A percentile compares a stretch with the other conserved stretches of the same genome.
Conservation (phyloP, 2,113 vertebrate genomes). For the Myrmecophaga tridactyla region DNA sequence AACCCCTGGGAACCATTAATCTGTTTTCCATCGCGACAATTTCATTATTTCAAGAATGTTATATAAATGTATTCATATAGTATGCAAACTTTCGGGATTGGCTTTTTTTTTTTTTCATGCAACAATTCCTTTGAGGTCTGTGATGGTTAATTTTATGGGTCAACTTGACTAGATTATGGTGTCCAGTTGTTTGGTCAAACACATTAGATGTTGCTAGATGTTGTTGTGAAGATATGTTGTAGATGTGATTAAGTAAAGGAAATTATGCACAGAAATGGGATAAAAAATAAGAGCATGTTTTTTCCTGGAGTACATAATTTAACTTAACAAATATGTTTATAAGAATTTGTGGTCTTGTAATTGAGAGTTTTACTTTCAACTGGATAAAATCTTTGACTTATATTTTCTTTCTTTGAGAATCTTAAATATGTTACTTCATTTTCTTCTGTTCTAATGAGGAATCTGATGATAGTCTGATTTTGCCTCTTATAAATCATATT, state of each 20-base stretch:
- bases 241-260: no score
- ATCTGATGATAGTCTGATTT: background rate
- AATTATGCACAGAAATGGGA: no score
- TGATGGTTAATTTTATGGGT: no score
- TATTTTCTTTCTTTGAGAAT: background rate
- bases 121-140: no score
- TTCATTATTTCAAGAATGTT: background rate
- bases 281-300: no score
- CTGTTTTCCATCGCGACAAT: background rate
- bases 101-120: no score
- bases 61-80: background rate
- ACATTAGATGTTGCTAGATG: no score
- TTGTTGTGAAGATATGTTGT: no score
- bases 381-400: background rate
- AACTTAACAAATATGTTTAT: background rate
- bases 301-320: no score
- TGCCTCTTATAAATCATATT: background rate
- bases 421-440: slow-evolving; percentile 9
- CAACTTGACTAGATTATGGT: no score
- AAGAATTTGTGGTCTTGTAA: background rate
- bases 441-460: background rate
- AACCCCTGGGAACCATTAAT: background rate
- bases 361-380: background rate
- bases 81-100: background rate
- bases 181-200: no score